Evolutionary conservation across 2,113 vertebrate species (phyloP), one percentile per base, ranked within the genome.

Genomic region (Gorsachius goisagi): DNA sequence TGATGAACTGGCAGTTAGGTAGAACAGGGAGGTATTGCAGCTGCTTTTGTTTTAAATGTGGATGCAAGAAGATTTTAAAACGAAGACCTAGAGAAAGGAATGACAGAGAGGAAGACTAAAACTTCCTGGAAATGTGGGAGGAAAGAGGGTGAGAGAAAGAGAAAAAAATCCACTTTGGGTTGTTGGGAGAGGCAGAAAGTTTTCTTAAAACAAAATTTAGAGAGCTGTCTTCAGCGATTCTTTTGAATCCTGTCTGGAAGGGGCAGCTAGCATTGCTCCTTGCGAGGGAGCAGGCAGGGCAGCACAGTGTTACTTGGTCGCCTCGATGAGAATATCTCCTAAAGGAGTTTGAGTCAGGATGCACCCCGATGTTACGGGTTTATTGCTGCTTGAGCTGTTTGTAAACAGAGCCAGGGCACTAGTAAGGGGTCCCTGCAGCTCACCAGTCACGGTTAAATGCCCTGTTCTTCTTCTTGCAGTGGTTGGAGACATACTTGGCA

Each of bases 401-500:
- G 20, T 47, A 12, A 35, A n/a, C n/a, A 28, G 39, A 58, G 16
- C 16, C 16, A 17, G 44, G 45, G 32, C 60, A 44, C 32, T 17
- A 44, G 45, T 21, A 16, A 45, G 55, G 74, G 27, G 47, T 27
- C 17, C 60, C 11, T 35, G 39, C 53, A 50, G 53, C 62, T 59
- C 53, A 11, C 21, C 37, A 18, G 53, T 69, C 37, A 9, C 5
- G 22, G 17, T 23, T 59, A 68, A 68, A 35, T 16, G 27, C 28
- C 26, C 35, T 32, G 17, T 35, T 22, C 2, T 15, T 62, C 9
- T n/a, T 72, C 45, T 37, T 2, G 0, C 12, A 2, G 44, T 32
- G 32, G 17, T 16, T 32, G 23, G n/a, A 63, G 39, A 47, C 24
- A 3, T 28, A 20, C 63, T 76, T 30, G n/a, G 39, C 47, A 30